A percentile compares a stretch with the other conserved stretches of the same genome.
phyloP scores from a whole-genome alignment of 2,797 vertebrate genomes.

The Philypnodon macrostomus region DNA sequence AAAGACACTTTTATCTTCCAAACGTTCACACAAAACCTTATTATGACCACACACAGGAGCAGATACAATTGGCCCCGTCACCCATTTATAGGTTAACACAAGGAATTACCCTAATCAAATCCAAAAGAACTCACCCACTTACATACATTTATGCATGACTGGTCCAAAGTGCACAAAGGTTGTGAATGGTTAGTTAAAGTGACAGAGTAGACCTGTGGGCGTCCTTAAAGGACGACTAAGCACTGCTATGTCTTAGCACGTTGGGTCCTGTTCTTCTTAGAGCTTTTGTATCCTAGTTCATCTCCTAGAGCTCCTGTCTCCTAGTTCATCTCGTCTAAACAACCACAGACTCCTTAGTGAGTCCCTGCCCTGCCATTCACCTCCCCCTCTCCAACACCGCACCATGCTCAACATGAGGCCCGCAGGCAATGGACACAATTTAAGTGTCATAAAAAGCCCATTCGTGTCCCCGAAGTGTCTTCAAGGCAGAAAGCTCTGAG shows the following conservation, averaged over 20 bases:
- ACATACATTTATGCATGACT: too few species aligned
- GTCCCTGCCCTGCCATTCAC: constrained; percentile 45
- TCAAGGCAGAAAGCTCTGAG: constrained; percentile 52
- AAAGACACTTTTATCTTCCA: too few species aligned
- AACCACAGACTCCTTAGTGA: constrained; percentile 46
- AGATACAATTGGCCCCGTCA: too few species aligned
- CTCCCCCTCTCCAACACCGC: constrained; percentile 37
- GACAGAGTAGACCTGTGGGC: constrained; percentile 48
- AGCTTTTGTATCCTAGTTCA: constrained; percentile 52
- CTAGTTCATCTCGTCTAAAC: constrained; percentile 61
- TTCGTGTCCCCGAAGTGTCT: constrained; percentile 64
- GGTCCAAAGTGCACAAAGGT: too few species aligned
- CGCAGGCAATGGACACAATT: constrained; percentile 58
- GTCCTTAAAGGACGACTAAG: constrained; percentile 50
- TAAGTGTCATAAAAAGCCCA: constrained; percentile 70
- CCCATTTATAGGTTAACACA: too few species aligned
- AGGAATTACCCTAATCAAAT: too few species aligned
- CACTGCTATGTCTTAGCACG: constrained; percentile 63
- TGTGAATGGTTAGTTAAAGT: constrained; percentile 60
- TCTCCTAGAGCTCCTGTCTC: too few species aligned
- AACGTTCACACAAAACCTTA: too few species aligned
- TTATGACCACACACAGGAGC: too few species aligned
- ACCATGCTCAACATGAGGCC: constrained; percentile 48
- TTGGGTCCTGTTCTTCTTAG: constrained; percentile 52
- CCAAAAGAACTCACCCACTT: too few species aligned